Percentiles rank a stretch among this genome's conserved stretches.
These are phyloP conservation scores for Pomacea maculata DNA, from an alignment of 1,140 invertebrate species.

Conservation along the genomic window DNA sequence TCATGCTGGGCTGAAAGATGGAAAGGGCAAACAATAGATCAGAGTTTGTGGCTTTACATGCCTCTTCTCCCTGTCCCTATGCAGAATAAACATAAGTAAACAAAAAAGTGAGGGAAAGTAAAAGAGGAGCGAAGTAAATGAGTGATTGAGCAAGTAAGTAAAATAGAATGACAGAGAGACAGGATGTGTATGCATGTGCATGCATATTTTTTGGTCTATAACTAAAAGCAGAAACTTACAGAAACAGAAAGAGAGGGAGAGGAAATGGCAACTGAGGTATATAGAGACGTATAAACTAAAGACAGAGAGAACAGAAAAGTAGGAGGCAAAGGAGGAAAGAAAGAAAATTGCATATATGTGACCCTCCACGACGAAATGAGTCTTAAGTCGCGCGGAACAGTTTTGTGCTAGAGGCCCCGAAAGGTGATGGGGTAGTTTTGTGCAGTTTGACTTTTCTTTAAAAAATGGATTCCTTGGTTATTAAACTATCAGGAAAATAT, in stretches of 20 bases:
- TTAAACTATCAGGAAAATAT: too few species aligned
- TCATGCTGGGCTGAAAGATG: slow-evolving; percentile 57
- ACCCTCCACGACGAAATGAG: too few species aligned
- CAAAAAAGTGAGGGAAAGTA: neutral
- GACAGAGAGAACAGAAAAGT: neutral
- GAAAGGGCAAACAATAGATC: too few species aligned
- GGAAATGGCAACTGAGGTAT: neutral
- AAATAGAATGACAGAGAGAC: neutral
- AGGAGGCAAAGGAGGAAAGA: neutral
- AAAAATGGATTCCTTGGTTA: too few species aligned
- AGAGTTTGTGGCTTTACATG: too few species aligned
- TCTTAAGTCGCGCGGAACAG: too few species aligned
- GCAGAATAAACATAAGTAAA: neutral
- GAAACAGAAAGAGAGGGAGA: neutral
- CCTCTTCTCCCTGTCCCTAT: too few species aligned
- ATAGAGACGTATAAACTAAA: neutral
- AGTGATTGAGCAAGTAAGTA: neutral
- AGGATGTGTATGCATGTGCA: neutral
- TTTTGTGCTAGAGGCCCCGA: too few species aligned
- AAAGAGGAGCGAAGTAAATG: neutral
- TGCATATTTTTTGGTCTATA: neutral
- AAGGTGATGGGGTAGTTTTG: too few species aligned
- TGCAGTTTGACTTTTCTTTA: too few species aligned
- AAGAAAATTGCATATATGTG: neutral
- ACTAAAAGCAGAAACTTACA: neutral